Evolutionary conservation across 2,888 invertebrate genomes (phyloP), one percentile per base, ranked within the genome.

Genomic region (Disparrhopalites patrizii): DNA sequence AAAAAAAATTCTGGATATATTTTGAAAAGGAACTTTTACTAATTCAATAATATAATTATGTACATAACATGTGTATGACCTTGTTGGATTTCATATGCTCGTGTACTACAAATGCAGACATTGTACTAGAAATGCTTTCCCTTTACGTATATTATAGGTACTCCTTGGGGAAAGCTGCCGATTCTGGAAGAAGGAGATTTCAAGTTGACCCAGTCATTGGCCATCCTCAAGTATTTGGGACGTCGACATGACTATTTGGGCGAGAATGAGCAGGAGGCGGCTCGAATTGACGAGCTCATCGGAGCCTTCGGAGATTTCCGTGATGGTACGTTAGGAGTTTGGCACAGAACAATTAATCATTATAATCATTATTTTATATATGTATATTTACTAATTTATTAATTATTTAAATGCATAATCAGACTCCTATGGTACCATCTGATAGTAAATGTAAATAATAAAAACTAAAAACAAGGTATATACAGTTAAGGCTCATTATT

Each of bases 151-250:
- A 18, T 40, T 40, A 7, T 13, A 40, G 40, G 18, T 3, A 40
- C 40, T 40, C 5, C 40, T 5, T 40, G 40, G 40, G 40, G 40
- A 40, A 40, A 40, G 40, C 3, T 40, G 13, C 40, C 40, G 4
- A 36, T 36, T 13, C n/a, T 47, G 47, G 63, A 25, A 3, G 38
- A 31, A 1, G 56, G 51, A 8, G 31, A 51, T 3, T 31, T 57
- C 27, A 27, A 5, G 15, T 23, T 64, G 2, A 31, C 57, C 23
- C 64, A 64, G 31, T 57, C 57, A 3, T 20, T 57, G 1, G 57
- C 57, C 1, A 64, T 64, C 31, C 33, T 64, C 4, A 43, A 57
- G 36, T 64, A 64, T 28, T 27, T 64, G 18, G 64, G 31, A 1
- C 13, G 2, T 7, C 56, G 57, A 18, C 33, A 47, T n/a, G 51